Percentiles rank a stretch among this genome's conserved stretches.
Evolutionary conservation across 2,888 invertebrate species (phyloP).

Genomic region (Mesopsocus fuscifrons): DNA sequence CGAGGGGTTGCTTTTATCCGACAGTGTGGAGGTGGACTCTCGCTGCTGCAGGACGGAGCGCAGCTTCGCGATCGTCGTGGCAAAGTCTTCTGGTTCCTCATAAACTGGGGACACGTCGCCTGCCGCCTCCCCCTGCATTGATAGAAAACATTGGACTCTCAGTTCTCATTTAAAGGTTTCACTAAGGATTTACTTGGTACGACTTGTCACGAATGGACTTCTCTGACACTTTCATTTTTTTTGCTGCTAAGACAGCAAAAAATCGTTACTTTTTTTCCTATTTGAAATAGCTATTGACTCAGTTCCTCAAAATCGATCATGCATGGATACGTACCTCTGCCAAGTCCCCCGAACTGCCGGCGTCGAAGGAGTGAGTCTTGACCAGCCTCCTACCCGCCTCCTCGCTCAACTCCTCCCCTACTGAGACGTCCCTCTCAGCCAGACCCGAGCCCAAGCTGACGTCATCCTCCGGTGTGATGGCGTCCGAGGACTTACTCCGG

Average conservation of each 20-base stretch:
- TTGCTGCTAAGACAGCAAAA: too few relatives aligned
- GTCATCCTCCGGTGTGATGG: background rate
- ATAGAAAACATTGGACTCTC: too few relatives aligned
- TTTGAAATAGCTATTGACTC: too few relatives aligned
- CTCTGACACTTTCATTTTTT: too few relatives aligned
- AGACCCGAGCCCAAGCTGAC: background rate
- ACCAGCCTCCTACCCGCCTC: background rate
- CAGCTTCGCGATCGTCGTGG: constrained; percentile 49
- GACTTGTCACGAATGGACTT: too few relatives aligned
- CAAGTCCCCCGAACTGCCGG: background rate
- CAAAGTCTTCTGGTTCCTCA: constrained; percentile 51
- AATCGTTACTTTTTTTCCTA: too few relatives aligned
- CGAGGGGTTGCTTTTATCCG: constrained; percentile 2
- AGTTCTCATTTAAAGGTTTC: too few relatives aligned
- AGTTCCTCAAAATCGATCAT: too few relatives aligned
- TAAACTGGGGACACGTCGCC: constrained; percentile 36
- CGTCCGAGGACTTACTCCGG: constrained; percentile 2
- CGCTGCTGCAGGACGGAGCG: constrained; percentile 42
- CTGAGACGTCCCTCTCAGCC: background rate
- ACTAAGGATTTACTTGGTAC: too few relatives aligned
- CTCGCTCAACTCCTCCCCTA: constrained; percentile 7
- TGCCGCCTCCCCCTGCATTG: background rate
- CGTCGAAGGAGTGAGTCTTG: constrained; percentile 1
- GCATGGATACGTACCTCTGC: too few relatives aligned
- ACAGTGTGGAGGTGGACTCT: constrained; percentile 21